A percentile compares a stretch with the other conserved stretches of the same genome.
phyloP scores from a whole-genome alignment of 2,113 vertebrate species.

The Scortum barcoo region DNA sequence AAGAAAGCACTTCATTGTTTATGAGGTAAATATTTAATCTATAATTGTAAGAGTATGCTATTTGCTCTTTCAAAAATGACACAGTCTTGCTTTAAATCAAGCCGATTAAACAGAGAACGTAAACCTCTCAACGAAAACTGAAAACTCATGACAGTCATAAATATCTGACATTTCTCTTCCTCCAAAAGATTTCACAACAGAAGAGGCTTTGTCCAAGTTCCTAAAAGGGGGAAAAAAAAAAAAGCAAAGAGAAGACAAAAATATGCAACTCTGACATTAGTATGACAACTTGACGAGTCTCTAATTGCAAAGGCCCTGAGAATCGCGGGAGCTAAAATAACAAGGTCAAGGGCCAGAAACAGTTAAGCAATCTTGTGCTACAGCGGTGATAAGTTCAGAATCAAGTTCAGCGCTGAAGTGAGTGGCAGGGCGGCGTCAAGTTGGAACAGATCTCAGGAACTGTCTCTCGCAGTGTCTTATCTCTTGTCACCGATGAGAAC shows the following conservation, averaged over 20 bases:
- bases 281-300: conserved; percentile 48
- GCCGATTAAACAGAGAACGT: neutral
- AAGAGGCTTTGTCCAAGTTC: conserved; percentile 18
- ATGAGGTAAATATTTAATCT: neutral
- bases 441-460: conserved; percentile 45
- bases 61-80: neutral
- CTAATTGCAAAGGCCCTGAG: conserved; percentile 53
- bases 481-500: conserved; percentile 31
- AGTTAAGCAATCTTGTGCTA: neutral
- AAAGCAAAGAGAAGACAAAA: conserved; percentile 34
- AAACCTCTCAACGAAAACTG: neutral
- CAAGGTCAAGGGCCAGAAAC: conserved; percentile 38
- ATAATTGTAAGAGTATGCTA: neutral
- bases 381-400: conserved; percentile 33
- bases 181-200: conserved; percentile 26
- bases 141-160: neutral
- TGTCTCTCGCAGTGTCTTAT: conserved; percentile 22
- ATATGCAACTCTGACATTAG: conserved; percentile 24
- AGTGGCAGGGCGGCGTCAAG: conserved; percentile 39
- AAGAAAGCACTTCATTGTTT: neutral
- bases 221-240: neutral
- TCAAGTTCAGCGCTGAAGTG: conserved; percentile 34
- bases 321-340: conserved; percentile 45
- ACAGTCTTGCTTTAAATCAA: neutral
- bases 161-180: neutral